Conservation (phyloP, 2,888 invertebrate species). For the Parthenolecanium corni region DNA sequence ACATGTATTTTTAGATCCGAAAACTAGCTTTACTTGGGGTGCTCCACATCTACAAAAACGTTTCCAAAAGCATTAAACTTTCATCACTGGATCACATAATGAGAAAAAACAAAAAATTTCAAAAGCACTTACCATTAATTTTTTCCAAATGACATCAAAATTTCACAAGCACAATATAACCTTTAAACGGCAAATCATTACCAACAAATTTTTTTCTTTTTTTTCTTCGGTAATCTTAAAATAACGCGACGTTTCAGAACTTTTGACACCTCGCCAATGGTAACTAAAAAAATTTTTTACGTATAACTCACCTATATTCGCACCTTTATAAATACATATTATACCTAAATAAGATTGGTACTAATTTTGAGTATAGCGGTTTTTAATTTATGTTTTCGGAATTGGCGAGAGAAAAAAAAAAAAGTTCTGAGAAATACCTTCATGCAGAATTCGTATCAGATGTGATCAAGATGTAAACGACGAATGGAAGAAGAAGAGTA, state of each 20-base stretch:
- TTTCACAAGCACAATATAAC: not conserved
- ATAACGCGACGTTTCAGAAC: conserved; percentile 6
- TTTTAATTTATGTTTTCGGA: not conserved
- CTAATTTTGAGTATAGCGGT: no score
- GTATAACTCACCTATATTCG: not conserved
- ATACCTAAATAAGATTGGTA: not conserved
- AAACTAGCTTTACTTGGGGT: no score
- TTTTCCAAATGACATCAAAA: conserved; percentile 6
- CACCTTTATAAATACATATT: not conserved
- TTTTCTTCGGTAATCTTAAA: not conserved
- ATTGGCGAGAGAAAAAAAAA: not conserved
- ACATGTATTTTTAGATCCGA: no score
- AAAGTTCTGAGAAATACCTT: not conserved
- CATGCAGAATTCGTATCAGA: not conserved
- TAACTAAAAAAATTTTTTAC: conserved; percentile 3
- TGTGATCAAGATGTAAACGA: not conserved
- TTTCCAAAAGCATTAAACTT: no score
- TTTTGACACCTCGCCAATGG: conserved; percentile 12
- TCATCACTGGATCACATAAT: no score
- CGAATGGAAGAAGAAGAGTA: conserved; percentile 1
- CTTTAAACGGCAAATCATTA: conserved; percentile 8
- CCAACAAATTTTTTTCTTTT: conserved; percentile 4
- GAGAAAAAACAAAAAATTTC: no score
- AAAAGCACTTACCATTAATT: conserved; percentile 10
- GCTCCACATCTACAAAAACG: no score